Conservation (phyloP, 1,140 invertebrate species). For the Lysiphlebus fabarum region DNA sequence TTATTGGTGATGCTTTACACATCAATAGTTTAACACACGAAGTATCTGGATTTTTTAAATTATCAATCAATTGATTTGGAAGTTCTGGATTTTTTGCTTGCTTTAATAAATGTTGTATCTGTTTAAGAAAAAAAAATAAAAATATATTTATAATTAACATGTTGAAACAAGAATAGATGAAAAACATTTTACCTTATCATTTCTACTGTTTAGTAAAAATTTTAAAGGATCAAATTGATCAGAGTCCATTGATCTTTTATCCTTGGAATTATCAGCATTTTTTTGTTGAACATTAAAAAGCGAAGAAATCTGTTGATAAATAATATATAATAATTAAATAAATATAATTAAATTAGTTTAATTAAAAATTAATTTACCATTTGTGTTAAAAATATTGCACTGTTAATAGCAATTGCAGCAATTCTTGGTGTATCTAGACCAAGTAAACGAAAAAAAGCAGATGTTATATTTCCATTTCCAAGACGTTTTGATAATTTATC, state of each 20-base stretch:
- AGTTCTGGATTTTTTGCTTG: conserved; percentile 62
- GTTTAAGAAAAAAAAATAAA: conserved; percentile 22
- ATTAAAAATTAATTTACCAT: conserved; percentile 59
- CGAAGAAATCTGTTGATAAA: conserved; percentile 9
- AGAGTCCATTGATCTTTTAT: conserved; percentile 13
- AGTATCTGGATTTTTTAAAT: conserved; percentile 59
- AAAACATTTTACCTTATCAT: conserved; percentile 35
- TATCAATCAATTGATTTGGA: conserved; percentile 62
- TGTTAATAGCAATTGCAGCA: conserved; percentile 75
- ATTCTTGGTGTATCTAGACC: conserved; percentile 72
- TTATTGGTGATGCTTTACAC: conserved; percentile 73
- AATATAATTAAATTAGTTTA: neutral
- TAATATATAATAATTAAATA: conserved; percentile 1
- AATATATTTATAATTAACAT: neutral
- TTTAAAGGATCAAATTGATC: conserved; percentile 28
- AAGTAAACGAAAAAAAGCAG: conserved; percentile 66
- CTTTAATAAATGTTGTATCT: conserved; percentile 57
- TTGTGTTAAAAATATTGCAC: conserved; percentile 78
- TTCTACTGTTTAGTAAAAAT: conserved; percentile 37
- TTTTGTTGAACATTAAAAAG: conserved; percentile 29
- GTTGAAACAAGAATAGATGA: neutral
- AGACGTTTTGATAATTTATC: conserved; percentile 26
- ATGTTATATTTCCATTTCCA: conserved; percentile 52
- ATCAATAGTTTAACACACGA: conserved; percentile 70
- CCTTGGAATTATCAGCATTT: conserved; percentile 22